Conservation (phyloP, 2,888 invertebrate species). For the Acleris holmiana region DNA sequence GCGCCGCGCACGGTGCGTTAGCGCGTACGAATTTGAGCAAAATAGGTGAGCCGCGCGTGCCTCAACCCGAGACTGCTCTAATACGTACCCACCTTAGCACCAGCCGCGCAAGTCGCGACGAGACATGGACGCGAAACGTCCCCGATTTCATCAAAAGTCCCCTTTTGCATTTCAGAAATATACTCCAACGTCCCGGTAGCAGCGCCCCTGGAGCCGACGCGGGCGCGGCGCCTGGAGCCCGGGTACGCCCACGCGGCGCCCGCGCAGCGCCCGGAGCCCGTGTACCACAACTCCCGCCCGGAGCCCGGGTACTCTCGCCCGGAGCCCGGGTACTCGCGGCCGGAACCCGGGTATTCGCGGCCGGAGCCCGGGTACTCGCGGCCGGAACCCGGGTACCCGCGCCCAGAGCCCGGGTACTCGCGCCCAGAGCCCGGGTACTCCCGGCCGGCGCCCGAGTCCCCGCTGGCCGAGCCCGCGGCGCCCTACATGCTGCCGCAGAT, state of each 20-base stretch:
- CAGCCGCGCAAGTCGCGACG: too few relatives aligned
- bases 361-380: conserved; percentile 54
- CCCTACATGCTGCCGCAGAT: conserved; percentile 55
- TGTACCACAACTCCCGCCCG: too few relatives aligned
- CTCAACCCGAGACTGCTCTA: too few relatives aligned
- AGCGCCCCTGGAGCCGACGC: conserved; percentile 48
- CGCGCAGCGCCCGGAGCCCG: conserved; percentile 52
- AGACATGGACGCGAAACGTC: too few relatives aligned
- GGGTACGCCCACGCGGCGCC: conserved; percentile 48
- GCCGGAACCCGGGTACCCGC: conserved; percentile 44
- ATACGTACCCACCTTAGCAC: too few relatives aligned
- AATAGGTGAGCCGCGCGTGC: too few relatives aligned
- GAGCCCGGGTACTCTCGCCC: conserved; percentile 52
- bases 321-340: conserved; percentile 46
- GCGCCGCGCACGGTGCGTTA: too few relatives aligned
- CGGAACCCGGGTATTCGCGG: too few relatives aligned
- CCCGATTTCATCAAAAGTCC: too few relatives aligned
- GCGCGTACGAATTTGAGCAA: too few relatives aligned
- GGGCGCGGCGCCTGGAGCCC: conserved; percentile 46
- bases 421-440: conserved; percentile 54
- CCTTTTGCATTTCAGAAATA: conserved; percentile 56
- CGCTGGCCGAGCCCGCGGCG: conserved; percentile 56
- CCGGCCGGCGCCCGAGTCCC: conserved; percentile 44
- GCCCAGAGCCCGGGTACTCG: conserved; percentile 58
- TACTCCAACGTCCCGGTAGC: conserved; percentile 71